These are phyloP conservation scores for Teleiodes luculella DNA, from an alignment of 2,888 invertebrate species.

Conservation along the genomic window DNA sequence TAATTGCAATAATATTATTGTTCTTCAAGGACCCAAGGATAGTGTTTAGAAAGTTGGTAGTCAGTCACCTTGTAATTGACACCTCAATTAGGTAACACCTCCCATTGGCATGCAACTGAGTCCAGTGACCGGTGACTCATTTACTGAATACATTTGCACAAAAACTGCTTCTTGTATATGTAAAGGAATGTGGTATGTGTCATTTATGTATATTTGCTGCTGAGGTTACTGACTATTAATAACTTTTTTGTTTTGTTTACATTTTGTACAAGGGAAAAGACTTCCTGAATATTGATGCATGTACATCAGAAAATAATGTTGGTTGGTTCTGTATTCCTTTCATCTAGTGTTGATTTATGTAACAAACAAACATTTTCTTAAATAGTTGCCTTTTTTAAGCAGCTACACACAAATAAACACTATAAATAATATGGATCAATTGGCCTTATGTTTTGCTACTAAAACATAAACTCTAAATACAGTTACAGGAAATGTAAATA, in stretches of 20 bases:
- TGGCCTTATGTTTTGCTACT: too few species aligned
- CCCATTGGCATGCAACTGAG: slow-evolving; percentile 1
- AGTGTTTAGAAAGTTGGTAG: slow-evolving; percentile 3
- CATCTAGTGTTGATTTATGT: too few species aligned
- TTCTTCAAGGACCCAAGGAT: not conserved
- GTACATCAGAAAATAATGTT: too few species aligned
- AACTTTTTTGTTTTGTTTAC: not conserved
- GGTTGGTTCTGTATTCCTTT: too few species aligned
- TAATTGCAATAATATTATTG: too few species aligned
- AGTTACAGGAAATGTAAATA: too few species aligned
- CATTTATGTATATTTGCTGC: not conserved
- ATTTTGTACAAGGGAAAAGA: not conserved
- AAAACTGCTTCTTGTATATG: not conserved
- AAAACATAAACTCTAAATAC: too few species aligned
- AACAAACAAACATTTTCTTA: too few species aligned
- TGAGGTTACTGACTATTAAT: not conserved
- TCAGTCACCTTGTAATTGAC: slow-evolving; percentile 12
- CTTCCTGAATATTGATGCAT: not conserved
- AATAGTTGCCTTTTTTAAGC: too few species aligned
- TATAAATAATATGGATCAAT: too few species aligned
- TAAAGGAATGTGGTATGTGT: not conserved
- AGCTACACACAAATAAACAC: too few species aligned
- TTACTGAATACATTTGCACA: not conserved
- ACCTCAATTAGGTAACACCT: slow-evolving; percentile 14
- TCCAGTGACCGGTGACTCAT: not conserved